phyloP scores from a whole-genome alignment of 2,888 invertebrate species.

The Cantharis flavilabris region DNA sequence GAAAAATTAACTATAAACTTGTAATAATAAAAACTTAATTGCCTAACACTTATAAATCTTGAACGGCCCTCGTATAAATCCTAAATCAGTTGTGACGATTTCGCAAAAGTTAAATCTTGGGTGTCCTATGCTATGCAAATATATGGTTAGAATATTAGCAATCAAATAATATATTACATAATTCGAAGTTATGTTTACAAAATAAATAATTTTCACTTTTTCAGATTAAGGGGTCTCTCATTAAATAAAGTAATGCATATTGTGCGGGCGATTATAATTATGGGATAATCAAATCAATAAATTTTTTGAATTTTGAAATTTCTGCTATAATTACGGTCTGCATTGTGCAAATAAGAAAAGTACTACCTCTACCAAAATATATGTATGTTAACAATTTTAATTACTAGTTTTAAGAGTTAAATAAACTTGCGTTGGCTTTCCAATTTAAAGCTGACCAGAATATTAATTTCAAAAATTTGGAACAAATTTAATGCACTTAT shows the following conservation, averaged over 20 bases:
- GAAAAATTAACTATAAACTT: not conserved
- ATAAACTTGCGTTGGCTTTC: not conserved
- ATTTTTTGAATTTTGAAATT: not conserved
- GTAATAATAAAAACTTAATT: not conserved
- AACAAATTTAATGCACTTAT: not conserved
- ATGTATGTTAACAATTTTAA: not conserved
- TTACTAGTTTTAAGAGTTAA: not conserved
- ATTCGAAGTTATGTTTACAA: conserved; percentile 1
- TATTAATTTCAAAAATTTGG: not conserved
- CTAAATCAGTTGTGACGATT: conserved; percentile 2
- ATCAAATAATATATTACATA: conserved; percentile 9
- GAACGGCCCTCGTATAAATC: not conserved
- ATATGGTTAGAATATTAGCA: conserved; percentile 4
- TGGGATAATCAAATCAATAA: not conserved
- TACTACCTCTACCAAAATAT: not conserved
- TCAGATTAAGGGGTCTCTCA: not conserved
- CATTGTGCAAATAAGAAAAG: not conserved
- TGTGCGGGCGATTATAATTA: not conserved
- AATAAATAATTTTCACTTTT: not conserved
- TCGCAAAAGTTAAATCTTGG: conserved; percentile 5
- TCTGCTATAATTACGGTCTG: not conserved
- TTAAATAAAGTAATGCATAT: not conserved
- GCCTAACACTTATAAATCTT: not conserved
- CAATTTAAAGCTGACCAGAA: not conserved
- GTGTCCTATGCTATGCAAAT: conserved; percentile 6